phyloP scores from a whole-genome alignment of 2,888 invertebrate genomes.

The Dasypogon diadema region DNA sequence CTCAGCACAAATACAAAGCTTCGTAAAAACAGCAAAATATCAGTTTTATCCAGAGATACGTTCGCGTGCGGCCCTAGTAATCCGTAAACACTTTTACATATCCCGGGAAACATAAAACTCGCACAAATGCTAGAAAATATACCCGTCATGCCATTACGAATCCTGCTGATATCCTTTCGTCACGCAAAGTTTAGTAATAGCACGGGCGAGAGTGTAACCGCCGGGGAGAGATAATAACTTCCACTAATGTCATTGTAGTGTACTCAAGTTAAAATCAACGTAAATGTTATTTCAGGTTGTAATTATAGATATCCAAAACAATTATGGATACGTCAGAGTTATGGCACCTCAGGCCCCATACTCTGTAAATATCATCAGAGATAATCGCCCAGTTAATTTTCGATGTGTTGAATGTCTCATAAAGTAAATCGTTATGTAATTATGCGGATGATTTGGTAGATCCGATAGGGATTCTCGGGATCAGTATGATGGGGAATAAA shows the following conservation, averaged over 20 bases:
- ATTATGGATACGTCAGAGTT: background rate
- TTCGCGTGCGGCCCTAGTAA: background rate
- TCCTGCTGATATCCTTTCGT: slow-evolving; percentile 19
- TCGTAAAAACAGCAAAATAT: background rate
- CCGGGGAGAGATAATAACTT: slow-evolving; percentile 12
- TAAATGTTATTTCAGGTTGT: background rate
- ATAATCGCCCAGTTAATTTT: slow-evolving; percentile 8
- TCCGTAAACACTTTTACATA: slow-evolving; percentile 17
- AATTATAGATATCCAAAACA: background rate
- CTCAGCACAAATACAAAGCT: slow-evolving; percentile 1
- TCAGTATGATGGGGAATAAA: background rate
- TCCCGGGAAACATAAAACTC: slow-evolving; percentile 16
- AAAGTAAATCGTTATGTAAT: slow-evolving; percentile 8
- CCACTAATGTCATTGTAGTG: slow-evolving; percentile 18
- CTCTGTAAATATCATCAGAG: background rate
- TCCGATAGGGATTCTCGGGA: background rate
- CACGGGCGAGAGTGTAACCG: background rate
- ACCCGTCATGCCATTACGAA: slow-evolving; percentile 19
- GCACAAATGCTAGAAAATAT: slow-evolving; percentile 25
- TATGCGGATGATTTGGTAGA: slow-evolving; percentile 4
- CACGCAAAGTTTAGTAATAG: slow-evolving; percentile 18
- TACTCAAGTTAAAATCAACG: slow-evolving; percentile 1
- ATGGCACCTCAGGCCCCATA: background rate
- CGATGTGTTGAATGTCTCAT: background rate
- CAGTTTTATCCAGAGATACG: slow-evolving; percentile 9